Evolutionary conservation across 2,797 vertebrate genomes (phyloP).

Genomic region (Coendou prehensilis): DNA sequence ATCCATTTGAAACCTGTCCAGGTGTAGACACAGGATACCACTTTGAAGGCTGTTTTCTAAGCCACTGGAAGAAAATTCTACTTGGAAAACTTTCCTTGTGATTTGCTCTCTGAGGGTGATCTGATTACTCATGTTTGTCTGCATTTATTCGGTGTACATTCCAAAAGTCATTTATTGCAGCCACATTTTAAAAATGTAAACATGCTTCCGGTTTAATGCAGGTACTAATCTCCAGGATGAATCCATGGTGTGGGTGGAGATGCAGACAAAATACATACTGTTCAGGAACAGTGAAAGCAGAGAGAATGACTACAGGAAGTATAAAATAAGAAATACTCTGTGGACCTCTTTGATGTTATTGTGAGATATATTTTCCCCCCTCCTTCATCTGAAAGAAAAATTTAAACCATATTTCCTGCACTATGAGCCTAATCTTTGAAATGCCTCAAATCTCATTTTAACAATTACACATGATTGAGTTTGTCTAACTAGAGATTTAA

Average conservation of each 20-base stretch:
- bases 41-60: neutral
- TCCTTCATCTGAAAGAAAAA: constrained; percentile 71
- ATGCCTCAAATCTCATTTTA: constrained; percentile 84
- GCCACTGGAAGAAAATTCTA: neutral
- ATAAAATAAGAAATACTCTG: neutral
- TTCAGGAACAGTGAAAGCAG: neutral
- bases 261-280: neutral
- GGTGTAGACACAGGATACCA: neutral
- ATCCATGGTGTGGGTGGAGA: neutral
- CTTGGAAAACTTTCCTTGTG: neutral
- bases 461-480: constrained; percentile 81
- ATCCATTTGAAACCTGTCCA: neutral
- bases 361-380: neutral
- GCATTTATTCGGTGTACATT: neutral
- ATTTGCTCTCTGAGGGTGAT: neutral
- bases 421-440: constrained; percentile 73
- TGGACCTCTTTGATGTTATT: neutral
- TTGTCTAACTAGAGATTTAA: constrained; percentile 87
- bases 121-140: neutral
- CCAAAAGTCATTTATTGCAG: constrained; percentile 19
- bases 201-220: neutral
- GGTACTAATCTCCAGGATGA: constrained; percentile 30
- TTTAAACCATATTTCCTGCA: constrained; percentile 76
- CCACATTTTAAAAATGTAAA: constrained; percentile 37
- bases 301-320: neutral